Percentiles rank a stretch among this genome's conserved stretches.
These are phyloP conservation scores for Diaperis boleti DNA, from an alignment of 2,888 invertebrate species.

Conservation along the genomic window DNA sequence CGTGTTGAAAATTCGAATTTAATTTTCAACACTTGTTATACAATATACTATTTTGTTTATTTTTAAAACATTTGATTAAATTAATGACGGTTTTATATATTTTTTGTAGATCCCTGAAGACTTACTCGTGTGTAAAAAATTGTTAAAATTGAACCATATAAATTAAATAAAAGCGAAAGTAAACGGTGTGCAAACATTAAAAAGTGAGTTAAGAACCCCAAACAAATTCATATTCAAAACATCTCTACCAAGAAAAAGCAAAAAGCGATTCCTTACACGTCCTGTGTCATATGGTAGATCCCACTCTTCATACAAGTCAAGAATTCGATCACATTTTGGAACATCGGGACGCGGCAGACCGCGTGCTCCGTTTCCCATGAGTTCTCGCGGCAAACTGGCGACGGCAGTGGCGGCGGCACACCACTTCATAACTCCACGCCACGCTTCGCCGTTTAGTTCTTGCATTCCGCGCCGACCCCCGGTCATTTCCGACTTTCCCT, in stretches of 20 bases:
- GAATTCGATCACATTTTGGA: conserved; percentile 63
- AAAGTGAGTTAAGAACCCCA: too few species aligned
- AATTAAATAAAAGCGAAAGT: too few species aligned
- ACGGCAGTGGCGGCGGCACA: conserved; percentile 36
- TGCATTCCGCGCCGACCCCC: conserved; percentile 11
- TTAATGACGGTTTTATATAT: too few species aligned
- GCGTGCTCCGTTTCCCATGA: conserved; percentile 48
- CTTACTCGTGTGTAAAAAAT: too few species aligned
- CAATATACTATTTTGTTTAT: too few species aligned
- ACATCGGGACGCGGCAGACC: conserved; percentile 52
- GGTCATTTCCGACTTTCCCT: conserved; percentile 5
- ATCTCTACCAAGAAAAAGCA: not conserved
- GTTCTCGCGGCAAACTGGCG: conserved; percentile 62
- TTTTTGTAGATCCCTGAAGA: too few species aligned
- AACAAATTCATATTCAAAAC: not conserved
- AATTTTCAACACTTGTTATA: too few species aligned
- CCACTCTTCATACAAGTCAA: conserved; percentile 58
- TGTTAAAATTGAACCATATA: too few species aligned
- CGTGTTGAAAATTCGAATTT: too few species aligned
- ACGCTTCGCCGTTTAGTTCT: conserved; percentile 27
- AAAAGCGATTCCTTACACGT: conserved; percentile 56
- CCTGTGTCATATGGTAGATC: conserved; percentile 56
- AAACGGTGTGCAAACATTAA: too few species aligned
- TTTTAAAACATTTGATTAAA: too few species aligned
- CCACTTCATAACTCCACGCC: conserved; percentile 38